Evolutionary conservation across 2,797 vertebrate species (phyloP), one percentile per base, ranked within the genome.

Genomic region (Myripristis murdjan): DNA sequence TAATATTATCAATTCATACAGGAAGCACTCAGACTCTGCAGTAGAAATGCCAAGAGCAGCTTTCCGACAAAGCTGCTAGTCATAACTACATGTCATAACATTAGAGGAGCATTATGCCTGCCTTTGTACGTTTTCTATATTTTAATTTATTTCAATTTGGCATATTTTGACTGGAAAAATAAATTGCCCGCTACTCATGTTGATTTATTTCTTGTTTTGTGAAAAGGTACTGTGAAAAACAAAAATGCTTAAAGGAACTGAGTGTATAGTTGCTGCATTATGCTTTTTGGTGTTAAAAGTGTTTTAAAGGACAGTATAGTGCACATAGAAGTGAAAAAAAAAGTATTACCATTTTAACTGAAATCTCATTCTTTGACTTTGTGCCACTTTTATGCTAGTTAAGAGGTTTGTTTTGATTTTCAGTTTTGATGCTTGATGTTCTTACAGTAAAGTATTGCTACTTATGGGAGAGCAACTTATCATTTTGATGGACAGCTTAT

Each of bases 401-500:
- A 3, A 70, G 39, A 67, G 15, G 48, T 62, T 70, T 28, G 51
- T n/a, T n/a, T n/a, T n/a, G n/a, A n/a, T 58, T 61, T 58, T 81
- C 26, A 59, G 56, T 78, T 81, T 65, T 26, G 1, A 64, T 63
- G 58, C 58, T 87, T 61, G 26, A 39, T 74, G 71, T 81, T 56
- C 70, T 53, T 66, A 80, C 16, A 51, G 60, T 83, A 4, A 61
- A 71, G 24, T 65, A 23, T 56, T 55, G 26, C 70, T 64, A 71
- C n/a, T 31, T 43, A 51, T 54, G 14, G n/a, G 59, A 39, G 31
- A 67, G 64, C 69, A 70, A 54, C 47, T 84, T 58, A 37, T 23
- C 65, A 54, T 87, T 89, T 87, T 79, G 54, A 79, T 86, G 57
- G 74, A 84, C 51, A 44, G 64, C 39, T 63, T 77, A 41, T 85